Evolutionary conservation across 2,888 invertebrate species (phyloP), one percentile per base, ranked within the genome.

Genomic region (Heliothis peltigera): DNA sequence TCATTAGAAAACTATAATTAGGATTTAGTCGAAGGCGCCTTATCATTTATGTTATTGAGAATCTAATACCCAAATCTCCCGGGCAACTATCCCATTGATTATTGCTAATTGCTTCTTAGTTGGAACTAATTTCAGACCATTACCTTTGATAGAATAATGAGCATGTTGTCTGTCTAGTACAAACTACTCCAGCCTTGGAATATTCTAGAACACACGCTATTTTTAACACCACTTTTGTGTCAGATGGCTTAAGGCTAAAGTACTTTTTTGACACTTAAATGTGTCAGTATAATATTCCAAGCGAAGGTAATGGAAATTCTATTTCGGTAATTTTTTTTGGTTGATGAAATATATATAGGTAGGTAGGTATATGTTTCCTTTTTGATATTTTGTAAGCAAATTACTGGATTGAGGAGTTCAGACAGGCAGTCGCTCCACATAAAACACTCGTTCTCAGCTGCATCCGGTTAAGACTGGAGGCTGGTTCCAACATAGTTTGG

Each of bases 141-240:
- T 82, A 79, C 56, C 49, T 48, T 66, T 79, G 80, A 84, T 83
- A 52, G 75, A 79, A 82, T 83, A 80, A 84, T 83, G 76, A 77
- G 64, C 62, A 7, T 63, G 64, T 77, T 78, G 70, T 71, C 71
- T 57, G 51, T 70, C 52, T 12, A 10, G 53, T 17, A 17, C 28
- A 17, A 63, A 54, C 43, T 49, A 60, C 6, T 21, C 39, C 76
- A 76, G 55, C 60, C 64, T 73, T 73, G 64, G 46, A 48, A 53
- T 47, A 21, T 18, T 75, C 25, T 8, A 12, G 10, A 35, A 35
- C 46, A 18, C 19, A 35, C 35, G 47, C 35, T n/a, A 56, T 52
- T 70, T 57, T 35, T 15, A 60, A 22, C 8, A 0, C 10, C 32
- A 2, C 8, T 32, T 32, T 25, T 25, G 25, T 32, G 32, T 12